Percentiles rank a stretch among this genome's conserved stretches.
phyloP scores from a whole-genome alignment of 2,888 invertebrate genomes.

The Cephalotes varians region DNA sequence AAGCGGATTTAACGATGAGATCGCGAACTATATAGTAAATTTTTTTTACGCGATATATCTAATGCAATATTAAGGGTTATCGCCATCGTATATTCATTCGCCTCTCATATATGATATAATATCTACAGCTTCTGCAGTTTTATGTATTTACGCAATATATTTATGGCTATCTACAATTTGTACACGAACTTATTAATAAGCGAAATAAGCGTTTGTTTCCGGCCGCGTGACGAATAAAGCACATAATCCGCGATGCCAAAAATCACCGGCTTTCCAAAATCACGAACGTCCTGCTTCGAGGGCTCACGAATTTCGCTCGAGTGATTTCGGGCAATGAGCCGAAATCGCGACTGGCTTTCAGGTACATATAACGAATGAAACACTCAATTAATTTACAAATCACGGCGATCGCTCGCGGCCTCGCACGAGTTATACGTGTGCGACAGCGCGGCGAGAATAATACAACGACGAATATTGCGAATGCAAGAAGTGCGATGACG shows the following conservation, averaged over 20 bases:
- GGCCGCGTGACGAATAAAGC: background rate
- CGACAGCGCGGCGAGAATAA: conserved; percentile 14
- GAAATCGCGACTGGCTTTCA: conserved; percentile 70
- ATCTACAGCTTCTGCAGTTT: background rate
- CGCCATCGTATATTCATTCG: background rate
- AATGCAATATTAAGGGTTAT: background rate
- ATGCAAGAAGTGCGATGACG: conserved; percentile 57
- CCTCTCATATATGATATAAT: background rate
- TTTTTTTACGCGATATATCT: conserved; percentile 7
- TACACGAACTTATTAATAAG: conserved; percentile 20
- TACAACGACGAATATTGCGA: conserved; percentile 54
- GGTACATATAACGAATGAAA: conserved; percentile 73
- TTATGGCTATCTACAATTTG: conserved; percentile 10
- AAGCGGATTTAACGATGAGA: background rate
- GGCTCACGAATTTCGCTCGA: conserved; percentile 54
- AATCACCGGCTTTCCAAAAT: background rate
- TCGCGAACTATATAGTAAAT: background rate
- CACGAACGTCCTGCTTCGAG: conserved; percentile 44
- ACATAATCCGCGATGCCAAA: background rate
- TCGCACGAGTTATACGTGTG: conserved; percentile 49
- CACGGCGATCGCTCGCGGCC: conserved; percentile 54
- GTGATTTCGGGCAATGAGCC: conserved; percentile 57
- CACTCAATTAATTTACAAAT: conserved; percentile 57
- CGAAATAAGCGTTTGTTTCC: background rate
- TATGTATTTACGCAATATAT: background rate